Base-by-base conservation (phyloP, 2,797 vertebrate species). In the Gallirallus australis region DNA sequence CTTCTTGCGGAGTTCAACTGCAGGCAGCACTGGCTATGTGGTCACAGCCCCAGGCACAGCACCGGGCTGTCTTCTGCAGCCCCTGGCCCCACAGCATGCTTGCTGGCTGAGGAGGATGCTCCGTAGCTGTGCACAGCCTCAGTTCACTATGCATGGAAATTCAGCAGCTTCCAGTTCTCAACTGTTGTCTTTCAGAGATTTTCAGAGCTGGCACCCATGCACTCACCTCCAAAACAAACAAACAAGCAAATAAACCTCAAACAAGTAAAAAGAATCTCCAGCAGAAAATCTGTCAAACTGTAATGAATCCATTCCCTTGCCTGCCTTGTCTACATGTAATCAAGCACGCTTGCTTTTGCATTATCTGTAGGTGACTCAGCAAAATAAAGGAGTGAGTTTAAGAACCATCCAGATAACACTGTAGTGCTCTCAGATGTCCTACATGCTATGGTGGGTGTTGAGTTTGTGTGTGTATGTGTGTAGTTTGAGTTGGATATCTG, bases 11-110 rank as follows among this genome's bases (percentile, higher is more conserved):
- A 61, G 53, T 21, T 73, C 45, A 68, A 54, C 77, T 60, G 21
- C 33, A 23, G 37, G 56, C n/a, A 85, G 30, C 35, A 16, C 19
- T 0, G 0, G 57, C 4, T 6, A 45, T 3, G 4, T 1, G 0
- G 35, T n/a, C 25, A 11, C 12, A 4, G 7, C n/a, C 33, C 9
- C 4, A 5, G 0, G 0, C 48, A 11, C 3, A 6, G 23, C 25
- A 33, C 12, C 1, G 2, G 28, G 14, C 50, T 82, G 42, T 47
- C 31, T 89, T 78, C 30, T 64, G 45, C 53, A 53, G 50, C 25
- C n/a, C 19, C 9, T 1, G 2, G 54, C 28, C 27, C 31, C 28
- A 18, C 16, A 8, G 15, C 2, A 0, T 15, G 13, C 42, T 48
- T 0, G 0, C 27, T 0, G 8, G 33, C 39, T 63, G 18, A 10